Evolutionary conservation across 2,888 invertebrate genomes (phyloP).

Genomic region (Urechis unicinctus): DNA sequence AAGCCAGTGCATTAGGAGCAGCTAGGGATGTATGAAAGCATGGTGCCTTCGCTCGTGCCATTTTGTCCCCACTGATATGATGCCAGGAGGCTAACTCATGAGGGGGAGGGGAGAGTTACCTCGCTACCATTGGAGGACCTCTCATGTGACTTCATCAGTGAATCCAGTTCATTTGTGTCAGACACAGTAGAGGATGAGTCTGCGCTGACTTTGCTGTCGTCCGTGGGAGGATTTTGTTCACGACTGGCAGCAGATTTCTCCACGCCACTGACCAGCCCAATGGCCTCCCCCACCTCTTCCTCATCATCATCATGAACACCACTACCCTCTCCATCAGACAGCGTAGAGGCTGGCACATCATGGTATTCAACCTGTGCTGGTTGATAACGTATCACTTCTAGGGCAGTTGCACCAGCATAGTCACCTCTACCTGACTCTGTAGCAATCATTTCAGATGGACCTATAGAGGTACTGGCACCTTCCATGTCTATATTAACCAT

Average conservation of each 20-base stretch:
- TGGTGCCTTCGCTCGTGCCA: no score
- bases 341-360: conserved; percentile 4
- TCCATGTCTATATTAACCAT: conserved; percentile 17
- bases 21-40: no score
- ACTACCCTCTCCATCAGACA: not conserved
- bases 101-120: no score
- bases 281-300: not conserved
- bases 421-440: conserved; percentile 8
- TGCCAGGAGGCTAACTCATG: no score
- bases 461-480: conserved; percentile 13
- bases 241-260: not conserved
- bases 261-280: not conserved
- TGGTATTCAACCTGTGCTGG: conserved; percentile 21
- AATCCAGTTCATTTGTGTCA: no score
- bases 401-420: conserved; percentile 12
- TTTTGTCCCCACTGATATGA: no score
- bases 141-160: no score
- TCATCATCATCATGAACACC: not conserved
- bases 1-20: no score
- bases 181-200: no score
- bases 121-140: no score
- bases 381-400: conserved; percentile 21
- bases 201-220: no score
- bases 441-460: conserved; percentile 10
- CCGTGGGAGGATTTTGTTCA: no score